Percentiles rank a stretch among this genome's conserved stretches.
Conservation (phyloP, 1,140 invertebrate species). For the Ephestia elutella region DNA sequence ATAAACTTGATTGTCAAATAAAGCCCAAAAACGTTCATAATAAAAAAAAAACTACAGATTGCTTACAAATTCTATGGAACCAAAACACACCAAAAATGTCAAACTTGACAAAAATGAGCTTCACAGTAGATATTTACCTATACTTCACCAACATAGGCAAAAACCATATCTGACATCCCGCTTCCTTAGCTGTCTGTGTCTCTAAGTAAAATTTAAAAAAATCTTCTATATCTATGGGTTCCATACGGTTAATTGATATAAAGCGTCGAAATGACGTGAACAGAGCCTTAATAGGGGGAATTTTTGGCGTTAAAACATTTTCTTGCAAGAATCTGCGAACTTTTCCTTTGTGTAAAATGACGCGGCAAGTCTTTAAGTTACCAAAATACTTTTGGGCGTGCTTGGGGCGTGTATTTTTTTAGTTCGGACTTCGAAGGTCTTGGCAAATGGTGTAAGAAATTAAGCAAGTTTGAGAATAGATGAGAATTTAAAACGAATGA, state of each 20-base stretch:
- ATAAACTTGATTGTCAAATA: no score
- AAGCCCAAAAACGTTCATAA: no score
- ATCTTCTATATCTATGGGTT: no score
- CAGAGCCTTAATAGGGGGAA: not conserved
- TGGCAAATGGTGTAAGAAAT: not conserved
- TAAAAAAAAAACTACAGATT: no score
- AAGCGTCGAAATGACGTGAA: not conserved
- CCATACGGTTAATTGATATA: slow-evolving; percentile 3
- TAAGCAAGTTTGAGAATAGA: not conserved
- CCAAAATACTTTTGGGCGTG: not conserved
- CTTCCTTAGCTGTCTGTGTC: no score
- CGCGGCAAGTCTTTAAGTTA: not conserved
- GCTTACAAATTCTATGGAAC: no score
- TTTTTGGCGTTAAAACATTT: not conserved
- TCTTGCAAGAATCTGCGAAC: not conserved
- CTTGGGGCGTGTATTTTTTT: not conserved
- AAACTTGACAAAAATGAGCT: no score
- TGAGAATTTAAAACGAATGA: not conserved
- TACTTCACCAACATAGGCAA: no score
- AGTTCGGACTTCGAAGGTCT: not conserved
- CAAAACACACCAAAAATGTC: no score
- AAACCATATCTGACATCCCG: no score
- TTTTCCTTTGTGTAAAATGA: slow-evolving; percentile 1
- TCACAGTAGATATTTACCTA: no score
- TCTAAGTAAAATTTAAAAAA: no score